These are phyloP conservation scores for Actenoides hombroni DNA, from an alignment of 2,113 vertebrate species.

Conservation along the genomic window DNA sequence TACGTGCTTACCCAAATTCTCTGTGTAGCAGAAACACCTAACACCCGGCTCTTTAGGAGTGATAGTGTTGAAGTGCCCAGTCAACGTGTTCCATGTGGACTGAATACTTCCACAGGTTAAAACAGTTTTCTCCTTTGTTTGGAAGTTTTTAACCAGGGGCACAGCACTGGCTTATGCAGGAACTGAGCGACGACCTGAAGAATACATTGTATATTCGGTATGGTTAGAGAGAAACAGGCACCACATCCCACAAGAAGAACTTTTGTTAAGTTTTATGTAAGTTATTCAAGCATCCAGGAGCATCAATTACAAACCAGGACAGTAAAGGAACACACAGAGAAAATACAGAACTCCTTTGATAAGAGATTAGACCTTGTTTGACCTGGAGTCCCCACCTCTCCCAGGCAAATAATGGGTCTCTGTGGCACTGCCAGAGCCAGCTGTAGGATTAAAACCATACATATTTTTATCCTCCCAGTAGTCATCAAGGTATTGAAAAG, in stretches of 20 bases:
- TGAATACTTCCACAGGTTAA: neutral
- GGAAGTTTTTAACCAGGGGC: neutral
- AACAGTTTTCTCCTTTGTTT: neutral
- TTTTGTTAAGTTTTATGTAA: neutral
- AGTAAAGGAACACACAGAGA: neutral
- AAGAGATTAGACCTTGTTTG: neutral
- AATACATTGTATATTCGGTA: neutral
- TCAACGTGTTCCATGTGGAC: neutral
- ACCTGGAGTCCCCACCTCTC: neutral
- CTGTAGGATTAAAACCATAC: neutral
- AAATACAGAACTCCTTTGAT: conserved; percentile 1
- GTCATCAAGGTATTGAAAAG: neutral
- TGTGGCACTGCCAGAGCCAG: neutral
- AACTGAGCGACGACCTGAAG: neutral
- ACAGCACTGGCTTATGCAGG: neutral
- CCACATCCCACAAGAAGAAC: neutral
- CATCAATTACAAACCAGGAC: neutral
- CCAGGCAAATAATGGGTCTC: neutral
- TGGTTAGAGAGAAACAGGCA: neutral
- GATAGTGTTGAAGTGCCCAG: neutral
- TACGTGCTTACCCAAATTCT: neutral
- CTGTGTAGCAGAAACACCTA: neutral
- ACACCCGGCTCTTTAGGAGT: neutral
- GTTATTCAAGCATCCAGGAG: neutral
- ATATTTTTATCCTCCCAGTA: neutral